Percentiles rank a stretch among this genome's conserved stretches.
phyloP scores from a whole-genome alignment of 2,113 vertebrate genomes.

The Paratilapia polleni region DNA sequence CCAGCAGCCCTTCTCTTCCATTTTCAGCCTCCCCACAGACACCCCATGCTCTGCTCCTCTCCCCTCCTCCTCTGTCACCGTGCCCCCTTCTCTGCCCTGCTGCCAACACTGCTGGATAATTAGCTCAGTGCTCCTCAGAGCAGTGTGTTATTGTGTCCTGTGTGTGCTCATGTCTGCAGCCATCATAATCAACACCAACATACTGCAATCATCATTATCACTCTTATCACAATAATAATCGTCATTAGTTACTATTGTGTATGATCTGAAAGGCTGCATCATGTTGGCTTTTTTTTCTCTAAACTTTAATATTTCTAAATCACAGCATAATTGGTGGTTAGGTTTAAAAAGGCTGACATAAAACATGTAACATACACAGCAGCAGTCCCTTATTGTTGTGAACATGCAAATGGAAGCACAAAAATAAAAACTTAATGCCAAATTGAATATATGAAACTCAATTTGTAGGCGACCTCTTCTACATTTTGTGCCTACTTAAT shows the following conservation, averaged over 20 bases:
- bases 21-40: not conserved
- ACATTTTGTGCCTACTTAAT: no score
- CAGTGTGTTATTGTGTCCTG: not conserved
- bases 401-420: not conserved
- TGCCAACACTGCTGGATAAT: conserved; percentile 52
- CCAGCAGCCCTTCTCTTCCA: conserved; percentile 8
- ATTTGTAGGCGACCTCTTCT: no score
- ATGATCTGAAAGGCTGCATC: not conserved
- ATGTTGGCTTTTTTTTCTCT: no score
- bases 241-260: not conserved
- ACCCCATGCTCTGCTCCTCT: not conserved
- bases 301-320: no score
- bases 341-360: no score
- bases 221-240: not conserved
- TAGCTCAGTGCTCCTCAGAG: conserved; percentile 32
- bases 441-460: not conserved
- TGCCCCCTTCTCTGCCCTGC: conserved; percentile 25
- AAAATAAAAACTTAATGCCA: not conserved
- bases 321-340: no score
- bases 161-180: not conserved
- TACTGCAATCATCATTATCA: not conserved
- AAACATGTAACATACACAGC: accelerated
- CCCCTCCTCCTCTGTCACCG: conserved; percentile 2
- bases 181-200: conserved; percentile 5
- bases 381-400: not conserved